Conservation (phyloP, 2,113 vertebrate species). For the Corythornis cristatus region DNA sequence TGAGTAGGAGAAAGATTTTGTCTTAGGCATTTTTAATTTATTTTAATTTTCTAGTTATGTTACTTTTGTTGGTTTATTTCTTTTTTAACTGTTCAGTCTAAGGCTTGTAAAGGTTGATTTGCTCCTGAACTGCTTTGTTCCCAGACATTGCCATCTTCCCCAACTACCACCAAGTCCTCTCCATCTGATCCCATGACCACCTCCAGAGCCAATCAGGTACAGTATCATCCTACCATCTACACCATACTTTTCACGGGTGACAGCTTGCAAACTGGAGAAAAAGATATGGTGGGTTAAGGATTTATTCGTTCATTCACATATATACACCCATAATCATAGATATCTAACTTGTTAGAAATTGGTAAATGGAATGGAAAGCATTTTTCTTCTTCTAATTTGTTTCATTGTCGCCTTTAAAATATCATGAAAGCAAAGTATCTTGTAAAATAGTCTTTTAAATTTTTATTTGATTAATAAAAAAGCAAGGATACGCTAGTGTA, state of each 20-base stretch:
- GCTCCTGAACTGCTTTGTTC: constrained; percentile 92
- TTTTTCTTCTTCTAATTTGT: constrained; percentile 32
- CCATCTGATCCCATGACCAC: constrained; percentile 92
- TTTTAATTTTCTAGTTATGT: constrained; percentile 80
- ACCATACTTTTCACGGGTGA: constrained; percentile 84
- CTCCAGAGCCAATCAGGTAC: constrained; percentile 92
- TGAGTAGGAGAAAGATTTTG: constrained; percentile 74
- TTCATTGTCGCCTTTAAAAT: constrained; percentile 40
- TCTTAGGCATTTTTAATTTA: constrained; percentile 76
- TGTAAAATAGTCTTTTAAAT: background rate
- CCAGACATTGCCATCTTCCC: constrained; percentile 93
- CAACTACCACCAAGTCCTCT: constrained; percentile 93
- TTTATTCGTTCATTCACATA: constrained; percentile 82
- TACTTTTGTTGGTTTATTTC: constrained; percentile 81
- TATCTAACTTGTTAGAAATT: constrained; percentile 60
- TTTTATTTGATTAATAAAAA: constrained; percentile 13
- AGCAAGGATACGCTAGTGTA: background rate
- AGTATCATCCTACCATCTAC: constrained; percentile 89
- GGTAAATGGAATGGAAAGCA: constrained; percentile 29
- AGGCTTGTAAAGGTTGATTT: constrained; percentile 89
- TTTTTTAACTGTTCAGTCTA: constrained; percentile 82
- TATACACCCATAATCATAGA: constrained; percentile 76
- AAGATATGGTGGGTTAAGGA: constrained; percentile 85
- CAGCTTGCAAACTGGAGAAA: constrained; percentile 81
- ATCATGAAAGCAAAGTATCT: constrained; percentile 4